These are phyloP conservation scores for Acleris cristana DNA, from an alignment of 2,888 invertebrate genomes.

Conservation along the genomic window DNA sequence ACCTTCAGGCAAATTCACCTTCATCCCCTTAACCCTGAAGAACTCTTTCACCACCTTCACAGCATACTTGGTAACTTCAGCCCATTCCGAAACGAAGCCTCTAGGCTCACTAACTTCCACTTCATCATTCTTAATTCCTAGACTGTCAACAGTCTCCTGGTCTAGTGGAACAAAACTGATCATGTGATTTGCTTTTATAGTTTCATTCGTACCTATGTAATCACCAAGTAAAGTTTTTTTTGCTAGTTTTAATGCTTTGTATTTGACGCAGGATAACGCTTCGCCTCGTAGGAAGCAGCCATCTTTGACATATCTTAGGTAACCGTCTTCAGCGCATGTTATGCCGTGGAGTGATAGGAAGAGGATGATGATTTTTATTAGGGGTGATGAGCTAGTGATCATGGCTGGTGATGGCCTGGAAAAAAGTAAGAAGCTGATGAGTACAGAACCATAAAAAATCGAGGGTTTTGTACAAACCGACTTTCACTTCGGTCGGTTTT, in stretches of 20 bases:
- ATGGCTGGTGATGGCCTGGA: conserved; percentile 29
- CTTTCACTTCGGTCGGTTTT: no score
- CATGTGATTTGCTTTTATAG: conserved; percentile 65
- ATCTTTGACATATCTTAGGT: conserved; percentile 73
- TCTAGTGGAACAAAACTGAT: conserved; percentile 73
- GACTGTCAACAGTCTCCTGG: conserved; percentile 58
- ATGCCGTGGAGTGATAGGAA: conserved; percentile 46
- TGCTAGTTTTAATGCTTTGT: conserved; percentile 74
- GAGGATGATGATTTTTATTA: conserved; percentile 46
- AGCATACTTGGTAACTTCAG: conserved; percentile 72
- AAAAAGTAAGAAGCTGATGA: neutral
- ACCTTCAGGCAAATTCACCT: conserved; percentile 72
- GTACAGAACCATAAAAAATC: no score
- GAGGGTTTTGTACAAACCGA: no score
- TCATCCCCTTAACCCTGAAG: conserved; percentile 72
- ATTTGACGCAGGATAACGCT: conserved; percentile 74
- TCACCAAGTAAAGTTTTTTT: conserved; percentile 71
- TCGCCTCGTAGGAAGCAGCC: conserved; percentile 71
- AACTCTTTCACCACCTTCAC: conserved; percentile 72
- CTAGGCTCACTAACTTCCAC: conserved; percentile 56
- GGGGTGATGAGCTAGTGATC: conserved; percentile 22
- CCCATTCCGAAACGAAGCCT: conserved; percentile 74
- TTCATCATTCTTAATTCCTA: conserved; percentile 55
- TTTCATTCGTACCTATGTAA: conserved; percentile 60
- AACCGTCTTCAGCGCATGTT: conserved; percentile 62